These are phyloP conservation scores for Onthophagus taurus DNA, from an alignment of 1,140 invertebrate genomes.

Conservation along the genomic window DNA sequence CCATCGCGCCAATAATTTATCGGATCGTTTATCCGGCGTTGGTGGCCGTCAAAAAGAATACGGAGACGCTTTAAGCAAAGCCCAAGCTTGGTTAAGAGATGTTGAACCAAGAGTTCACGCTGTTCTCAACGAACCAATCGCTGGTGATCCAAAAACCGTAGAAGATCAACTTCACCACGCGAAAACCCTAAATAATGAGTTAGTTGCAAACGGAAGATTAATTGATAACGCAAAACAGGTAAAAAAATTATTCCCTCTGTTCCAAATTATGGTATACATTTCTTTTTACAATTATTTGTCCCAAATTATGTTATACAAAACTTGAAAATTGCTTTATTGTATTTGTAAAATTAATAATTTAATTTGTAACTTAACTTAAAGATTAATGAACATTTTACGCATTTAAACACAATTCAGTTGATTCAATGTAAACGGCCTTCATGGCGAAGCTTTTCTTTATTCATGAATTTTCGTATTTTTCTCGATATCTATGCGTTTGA, in stretches of 20 bases:
- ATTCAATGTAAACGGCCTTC: no score
- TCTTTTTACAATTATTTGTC: no score
- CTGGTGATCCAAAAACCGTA: conserved; percentile 76
- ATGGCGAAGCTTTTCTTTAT: no score
- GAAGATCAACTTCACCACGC: conserved; percentile 79
- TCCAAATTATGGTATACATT: no score
- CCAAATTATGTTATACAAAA: no score
- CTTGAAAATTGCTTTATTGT: no score
- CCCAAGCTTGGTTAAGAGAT: conserved; percentile 71
- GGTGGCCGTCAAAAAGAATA: conserved; percentile 73
- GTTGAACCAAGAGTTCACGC: conserved; percentile 67
- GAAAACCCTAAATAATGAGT: conserved; percentile 77
- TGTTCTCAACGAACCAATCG: conserved; percentile 69
- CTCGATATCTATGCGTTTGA: no score
- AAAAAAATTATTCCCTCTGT: no score
- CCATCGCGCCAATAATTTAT: conserved; percentile 68
- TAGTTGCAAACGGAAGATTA: conserved; percentile 72
- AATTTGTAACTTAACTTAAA: no score
- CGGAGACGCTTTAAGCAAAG: conserved; percentile 72
- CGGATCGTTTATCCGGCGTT: conserved; percentile 67
- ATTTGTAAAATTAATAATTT: no score
- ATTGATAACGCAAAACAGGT: conserved; percentile 69
- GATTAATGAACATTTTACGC: no score
- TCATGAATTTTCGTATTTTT: no score
- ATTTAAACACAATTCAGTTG: conserved; percentile 4